Evolutionary conservation across 2,888 invertebrate species (phyloP).

Genomic region (Ligdia adustata): DNA sequence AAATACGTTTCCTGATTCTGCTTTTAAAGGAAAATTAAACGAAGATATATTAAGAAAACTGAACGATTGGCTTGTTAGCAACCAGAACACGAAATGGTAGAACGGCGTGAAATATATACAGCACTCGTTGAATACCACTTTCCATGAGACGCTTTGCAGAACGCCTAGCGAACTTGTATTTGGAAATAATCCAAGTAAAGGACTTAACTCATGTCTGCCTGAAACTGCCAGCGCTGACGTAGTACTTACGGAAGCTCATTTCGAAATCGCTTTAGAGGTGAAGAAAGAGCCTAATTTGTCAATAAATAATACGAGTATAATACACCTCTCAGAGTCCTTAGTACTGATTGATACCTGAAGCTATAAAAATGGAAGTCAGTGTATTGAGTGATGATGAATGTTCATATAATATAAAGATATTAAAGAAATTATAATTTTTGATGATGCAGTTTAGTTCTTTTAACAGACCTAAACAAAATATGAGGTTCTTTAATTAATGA

Average conservation of each 20-base stretch:
- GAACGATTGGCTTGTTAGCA: conserved; percentile 50
- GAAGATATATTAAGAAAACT: conserved; percentile 55
- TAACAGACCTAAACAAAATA: no score
- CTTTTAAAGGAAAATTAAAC: conserved; percentile 51
- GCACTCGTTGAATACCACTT: conserved; percentile 52
- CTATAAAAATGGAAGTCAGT: conserved; percentile 51
- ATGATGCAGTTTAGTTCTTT: no score
- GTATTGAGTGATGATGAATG: no score
- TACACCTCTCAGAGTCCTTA: conserved; percentile 51
- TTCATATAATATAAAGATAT: no score
- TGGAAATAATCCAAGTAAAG: conserved; percentile 50
- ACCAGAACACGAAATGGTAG: conserved; percentile 54
- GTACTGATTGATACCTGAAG: conserved; percentile 47
- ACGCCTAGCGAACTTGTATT: conserved; percentile 57
- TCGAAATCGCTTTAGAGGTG: conserved; percentile 43
- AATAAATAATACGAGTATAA: conserved; percentile 34
- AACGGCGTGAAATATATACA: conserved; percentile 60
- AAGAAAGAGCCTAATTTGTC: conserved; percentile 32
- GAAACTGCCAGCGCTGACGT: no score
- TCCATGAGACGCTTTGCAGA: conserved; percentile 47
- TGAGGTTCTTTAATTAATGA: no score
- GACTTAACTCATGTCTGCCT: conserved; percentile 49
- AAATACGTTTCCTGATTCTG: conserved; percentile 31
- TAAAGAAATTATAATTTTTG: no score
- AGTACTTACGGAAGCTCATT: conserved; percentile 54